Base-by-base conservation (phyloP, 2,888 invertebrate species). In the Calliphora vomitoria region DNA sequence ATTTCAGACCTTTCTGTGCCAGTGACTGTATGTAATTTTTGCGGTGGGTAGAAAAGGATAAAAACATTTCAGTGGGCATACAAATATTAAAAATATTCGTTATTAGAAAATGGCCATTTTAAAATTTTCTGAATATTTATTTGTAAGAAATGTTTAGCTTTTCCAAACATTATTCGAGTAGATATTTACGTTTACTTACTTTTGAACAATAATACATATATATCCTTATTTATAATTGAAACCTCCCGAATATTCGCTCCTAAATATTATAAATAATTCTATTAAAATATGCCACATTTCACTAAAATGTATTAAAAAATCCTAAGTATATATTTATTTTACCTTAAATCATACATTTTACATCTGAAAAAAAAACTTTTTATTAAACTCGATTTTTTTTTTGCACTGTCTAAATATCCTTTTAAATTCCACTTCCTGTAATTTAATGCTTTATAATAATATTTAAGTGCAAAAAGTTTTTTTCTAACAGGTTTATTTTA, bases 401-500 rank as follows among this genome's bases (percentile, higher is more conserved):
- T 35, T 69, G 8, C 71, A 55, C 66, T 31, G 11, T 76, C 15
- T 41, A 64, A 64, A 64, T 55, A 66, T 78, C 44, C 71, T 64
- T 83, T 78, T 72, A 55, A 66, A 79, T 72, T 79, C 13, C 13
- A 74, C 74, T 82, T 86, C 86, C 86, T 82, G 74, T 78, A 72
- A 86, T 86, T 78, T 74, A 79, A 79, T 68, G 82, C 82, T 71
- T 82, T 75, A 79, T 58, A 79, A 86, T 82, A 75, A 82, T 79
- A 69, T 79, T 82, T 69, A 86, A 69, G 66, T 74, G 60, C 41
- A 82, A 82, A 82, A 75, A 60, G 58, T 78, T 71, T 55, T 80
- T 64, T 66, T 13, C 64, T 25, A 35, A 15, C 1, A 0, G 11
- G 18, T 47, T 25, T 82, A 3, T 18, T 35, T 47, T 80, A 64